Evolutionary conservation across 2,888 invertebrate genomes (phyloP).

Genomic region (Eumacrocentrus americanus): DNA sequence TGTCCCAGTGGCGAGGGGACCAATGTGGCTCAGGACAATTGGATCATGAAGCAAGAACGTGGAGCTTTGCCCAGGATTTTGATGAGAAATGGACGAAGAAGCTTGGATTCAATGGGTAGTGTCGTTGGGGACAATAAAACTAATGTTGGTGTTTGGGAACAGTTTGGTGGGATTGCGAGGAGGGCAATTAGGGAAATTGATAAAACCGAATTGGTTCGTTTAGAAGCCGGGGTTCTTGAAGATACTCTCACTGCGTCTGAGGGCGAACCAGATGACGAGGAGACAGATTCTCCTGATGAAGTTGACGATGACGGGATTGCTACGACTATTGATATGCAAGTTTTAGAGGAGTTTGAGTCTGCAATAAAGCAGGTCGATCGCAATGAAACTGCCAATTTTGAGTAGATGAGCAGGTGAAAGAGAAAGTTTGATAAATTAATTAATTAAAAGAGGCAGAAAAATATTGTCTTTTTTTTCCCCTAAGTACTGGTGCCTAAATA

Average conservation of each 20-base stretch:
- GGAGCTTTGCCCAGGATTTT: conserved; percentile 29
- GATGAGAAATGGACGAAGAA: conserved; percentile 34
- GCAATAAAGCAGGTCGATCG: conserved; percentile 45
- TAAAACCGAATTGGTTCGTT: neutral
- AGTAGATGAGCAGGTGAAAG: neutral
- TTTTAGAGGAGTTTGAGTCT: conserved; percentile 49
- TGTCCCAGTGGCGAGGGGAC: conserved; percentile 27
- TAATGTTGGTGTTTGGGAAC: neutral
- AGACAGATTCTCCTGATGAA: conserved; percentile 40
- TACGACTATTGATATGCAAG: conserved; percentile 48
- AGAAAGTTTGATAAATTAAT: neutral
- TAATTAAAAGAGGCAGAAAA: too few species aligned
- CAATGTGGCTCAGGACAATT: too few species aligned
- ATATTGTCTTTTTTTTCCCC: too few species aligned
- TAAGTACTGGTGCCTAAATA: too few species aligned
- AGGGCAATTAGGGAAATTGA: conserved; percentile 19
- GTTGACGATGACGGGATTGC: conserved; percentile 33
- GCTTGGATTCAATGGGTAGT: conserved; percentile 26
- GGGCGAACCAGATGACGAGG: conserved; percentile 30
- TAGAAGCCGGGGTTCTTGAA: conserved; percentile 20
- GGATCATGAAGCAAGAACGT: conserved; percentile 17
- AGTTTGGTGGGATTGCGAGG: neutral
- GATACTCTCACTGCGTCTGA: conserved; percentile 24
- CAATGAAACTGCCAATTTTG: conserved; percentile 46
- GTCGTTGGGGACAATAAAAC: neutral